Percentiles rank a stretch among this genome's conserved stretches.
phyloP scores from a whole-genome alignment of 2,888 invertebrate species.

The Leucania comma region DNA sequence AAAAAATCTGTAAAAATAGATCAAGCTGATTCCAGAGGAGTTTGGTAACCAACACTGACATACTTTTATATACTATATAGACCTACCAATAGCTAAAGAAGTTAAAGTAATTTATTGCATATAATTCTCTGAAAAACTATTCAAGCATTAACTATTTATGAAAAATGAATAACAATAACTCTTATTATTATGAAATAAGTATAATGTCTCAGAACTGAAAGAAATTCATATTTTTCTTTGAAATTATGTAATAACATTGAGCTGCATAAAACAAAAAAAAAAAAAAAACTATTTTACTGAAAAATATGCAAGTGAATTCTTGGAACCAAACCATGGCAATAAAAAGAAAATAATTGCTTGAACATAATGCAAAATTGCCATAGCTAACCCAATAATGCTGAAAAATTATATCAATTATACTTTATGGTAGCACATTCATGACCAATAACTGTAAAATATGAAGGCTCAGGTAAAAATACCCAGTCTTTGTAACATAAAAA shows the following conservation, averaged over 20 bases:
- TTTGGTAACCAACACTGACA: too few species aligned
- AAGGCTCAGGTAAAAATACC: constrained; percentile 23
- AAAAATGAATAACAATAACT: neutral
- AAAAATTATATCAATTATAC: constrained; percentile 12
- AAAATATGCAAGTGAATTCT: neutral
- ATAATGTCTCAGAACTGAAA: neutral
- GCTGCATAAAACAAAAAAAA: neutral
- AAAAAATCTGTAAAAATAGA: too few species aligned
- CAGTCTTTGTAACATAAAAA: constrained; percentile 30
- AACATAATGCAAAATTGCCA: neutral
- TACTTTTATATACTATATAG: too few species aligned
- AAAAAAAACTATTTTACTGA: too few species aligned
- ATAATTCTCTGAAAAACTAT: neutral
- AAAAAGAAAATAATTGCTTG: neutral
- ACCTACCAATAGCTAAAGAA: neutral
- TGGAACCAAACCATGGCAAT: neutral
- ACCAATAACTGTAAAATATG: constrained; percentile 6
- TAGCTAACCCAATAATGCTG: neutral
- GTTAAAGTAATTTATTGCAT: neutral
- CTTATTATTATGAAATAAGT: neutral
- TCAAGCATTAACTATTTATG: constrained; percentile 3
- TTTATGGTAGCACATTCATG: constrained; percentile 19
- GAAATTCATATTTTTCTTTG: neutral
- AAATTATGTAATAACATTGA: neutral
- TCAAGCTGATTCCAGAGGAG: too few species aligned